Base-by-base conservation (phyloP, 2,113 vertebrate genomes). In the Salvator merianae region DNA sequence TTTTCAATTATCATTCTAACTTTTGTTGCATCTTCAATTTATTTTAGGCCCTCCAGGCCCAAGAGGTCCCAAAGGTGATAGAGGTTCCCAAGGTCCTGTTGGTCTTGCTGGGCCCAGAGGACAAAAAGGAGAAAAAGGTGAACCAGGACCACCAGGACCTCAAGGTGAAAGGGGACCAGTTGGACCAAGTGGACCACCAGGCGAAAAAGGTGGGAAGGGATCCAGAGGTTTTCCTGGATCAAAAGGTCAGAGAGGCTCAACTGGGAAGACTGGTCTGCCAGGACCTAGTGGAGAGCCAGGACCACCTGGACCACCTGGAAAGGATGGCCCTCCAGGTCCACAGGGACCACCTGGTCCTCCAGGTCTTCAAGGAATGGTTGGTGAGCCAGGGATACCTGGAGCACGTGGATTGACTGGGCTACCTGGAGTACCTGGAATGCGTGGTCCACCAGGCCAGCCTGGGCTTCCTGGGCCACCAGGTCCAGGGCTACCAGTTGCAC, bases 1-100 rank as follows among this genome's bases (percentile, higher is more conserved):
- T 88, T 77, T 77, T 69, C 22, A 22, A 43, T 9, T 24, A 0
- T 0, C n/a, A 16, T 38, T 74, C 10, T 89, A 74, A 69, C 9
- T 55, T 79, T 84, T 30, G 18, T 24, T 7, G 22, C 1, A 80
- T 86, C 79, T 53, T 95, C 83, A 89, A 63, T 59, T 71, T 94
- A 24, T 97, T 97, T 93, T 91, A 99, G 98, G 98, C 81, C 98
- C 98, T 85, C 98, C 98, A 84, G 98, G 98, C 90, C 98, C 98
- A 68, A 97, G 98, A 90, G 98, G 98, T 74, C 93, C 97, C 26
- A 97, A 97, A 95, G 98, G 98, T 81, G 98, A 99, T 91, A 97
- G 96, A 95, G 98, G 98, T 55, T 92, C 96, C 85, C 95, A 94
- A 88, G 98, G 98, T 85, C 94, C 94, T 72, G 80, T 95, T 86